These are phyloP conservation scores for Melanostoma scalare DNA, from an alignment of 2,888 invertebrate species.

Conservation along the genomic window DNA sequence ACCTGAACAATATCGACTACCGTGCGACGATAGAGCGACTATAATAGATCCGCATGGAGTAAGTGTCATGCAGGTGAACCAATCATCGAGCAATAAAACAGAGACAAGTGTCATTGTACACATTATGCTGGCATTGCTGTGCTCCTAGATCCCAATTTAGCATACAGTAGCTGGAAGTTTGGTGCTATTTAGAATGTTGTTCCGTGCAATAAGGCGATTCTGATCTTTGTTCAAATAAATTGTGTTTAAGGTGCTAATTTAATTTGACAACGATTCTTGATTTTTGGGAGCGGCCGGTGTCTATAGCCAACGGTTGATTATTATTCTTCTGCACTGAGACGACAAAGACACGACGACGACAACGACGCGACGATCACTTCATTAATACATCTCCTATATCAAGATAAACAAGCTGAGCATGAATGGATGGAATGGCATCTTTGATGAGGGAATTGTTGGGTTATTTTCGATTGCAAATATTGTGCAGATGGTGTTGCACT, in stretches of 20 bases:
- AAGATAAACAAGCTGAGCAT: constrained; percentile 56
- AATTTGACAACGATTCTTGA: constrained; percentile 63
- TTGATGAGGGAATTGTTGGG: constrained; percentile 45
- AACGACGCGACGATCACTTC: constrained; percentile 57
- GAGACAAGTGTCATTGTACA: constrained; percentile 45
- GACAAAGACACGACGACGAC: constrained; percentile 15
- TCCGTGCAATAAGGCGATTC: constrained; percentile 61
- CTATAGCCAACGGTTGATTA: constrained; percentile 30
- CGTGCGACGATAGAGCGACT: background rate
- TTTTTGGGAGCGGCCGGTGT: constrained; percentile 55
- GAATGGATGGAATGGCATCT: constrained; percentile 46
- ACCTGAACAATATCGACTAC: constrained; percentile 49
- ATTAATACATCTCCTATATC: constrained; percentile 53
- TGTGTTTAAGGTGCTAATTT: constrained; percentile 67
- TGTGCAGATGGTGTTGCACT: constrained; percentile 53
- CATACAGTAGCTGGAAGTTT: constrained; percentile 25
- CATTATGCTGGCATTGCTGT: background rate
- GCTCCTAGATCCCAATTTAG: background rate
- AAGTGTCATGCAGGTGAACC: constrained; percentile 48
- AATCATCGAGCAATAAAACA: constrained; percentile 52
- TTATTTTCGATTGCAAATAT: constrained; percentile 60
- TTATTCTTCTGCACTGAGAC: constrained; percentile 11
- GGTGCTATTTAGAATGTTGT: constrained; percentile 12
- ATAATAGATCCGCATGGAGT: background rate
- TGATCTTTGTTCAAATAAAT: constrained; percentile 66